Percentiles rank a stretch among this genome's conserved stretches.
These are phyloP conservation scores for Venustaconcha ellipsiformis DNA, from an alignment of 1,140 invertebrate species.

Conservation along the genomic window DNA sequence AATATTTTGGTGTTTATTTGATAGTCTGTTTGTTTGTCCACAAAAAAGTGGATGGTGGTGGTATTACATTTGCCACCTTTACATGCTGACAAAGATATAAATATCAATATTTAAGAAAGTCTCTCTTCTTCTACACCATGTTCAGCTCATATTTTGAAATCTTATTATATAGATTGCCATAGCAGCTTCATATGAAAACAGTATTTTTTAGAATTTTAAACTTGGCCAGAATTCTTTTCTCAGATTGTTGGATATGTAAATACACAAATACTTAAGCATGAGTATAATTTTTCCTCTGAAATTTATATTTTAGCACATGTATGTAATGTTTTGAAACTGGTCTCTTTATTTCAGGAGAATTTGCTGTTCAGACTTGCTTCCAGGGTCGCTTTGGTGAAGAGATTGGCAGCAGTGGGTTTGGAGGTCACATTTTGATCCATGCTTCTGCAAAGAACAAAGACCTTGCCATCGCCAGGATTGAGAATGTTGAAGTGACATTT, in stretches of 20 bases:
- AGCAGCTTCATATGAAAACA: too few relatives aligned
- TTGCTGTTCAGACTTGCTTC: slow-evolving; percentile 65
- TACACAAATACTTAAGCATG: neutral
- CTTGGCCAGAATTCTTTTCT: neutral
- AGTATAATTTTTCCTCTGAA: neutral
- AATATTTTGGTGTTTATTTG: too few relatives aligned
- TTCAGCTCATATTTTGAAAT: too few relatives aligned
- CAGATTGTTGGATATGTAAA: neutral
- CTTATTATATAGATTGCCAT: too few relatives aligned
- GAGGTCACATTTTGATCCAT: slow-evolving; percentile 63
- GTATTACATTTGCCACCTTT: too few relatives aligned
- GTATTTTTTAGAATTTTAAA: too few relatives aligned
- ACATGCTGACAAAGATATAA: too few relatives aligned
- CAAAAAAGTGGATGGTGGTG: too few relatives aligned
- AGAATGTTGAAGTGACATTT: slow-evolving; percentile 57
- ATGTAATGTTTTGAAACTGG: neutral
- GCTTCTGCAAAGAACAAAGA: slow-evolving; percentile 48
- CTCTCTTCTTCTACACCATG: too few relatives aligned
- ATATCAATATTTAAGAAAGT: too few relatives aligned
- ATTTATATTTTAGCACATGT: neutral
- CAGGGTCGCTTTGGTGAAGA: slow-evolving; percentile 65
- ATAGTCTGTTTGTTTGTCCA: too few relatives aligned
- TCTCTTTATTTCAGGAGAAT: slow-evolving; percentile 52
- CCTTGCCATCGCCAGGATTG: slow-evolving; percentile 39
- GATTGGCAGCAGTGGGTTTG: slow-evolving; percentile 65